Conservation (phyloP, 2,797 vertebrate genomes). For the Gorsachius magnificus region DNA sequence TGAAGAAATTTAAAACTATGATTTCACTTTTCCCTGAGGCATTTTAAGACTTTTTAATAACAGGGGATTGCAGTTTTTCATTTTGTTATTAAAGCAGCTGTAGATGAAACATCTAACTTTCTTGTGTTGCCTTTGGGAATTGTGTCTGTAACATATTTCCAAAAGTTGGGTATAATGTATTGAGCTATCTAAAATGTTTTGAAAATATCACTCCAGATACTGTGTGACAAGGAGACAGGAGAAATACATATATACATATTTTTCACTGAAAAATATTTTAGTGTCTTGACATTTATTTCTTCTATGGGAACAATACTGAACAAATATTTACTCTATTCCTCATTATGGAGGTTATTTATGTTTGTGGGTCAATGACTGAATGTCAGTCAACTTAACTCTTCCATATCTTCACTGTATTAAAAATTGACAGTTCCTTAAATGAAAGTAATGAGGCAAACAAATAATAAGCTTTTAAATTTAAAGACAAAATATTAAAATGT, state of each 20-base stretch:
- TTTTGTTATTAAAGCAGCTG: conserved; percentile 60
- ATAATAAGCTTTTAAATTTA: neutral
- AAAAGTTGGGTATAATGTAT: conserved; percentile 48
- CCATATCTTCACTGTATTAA: neutral
- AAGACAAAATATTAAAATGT: neutral
- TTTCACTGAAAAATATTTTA: conserved; percentile 17
- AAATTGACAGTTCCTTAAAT: neutral
- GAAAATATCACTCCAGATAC: conserved; percentile 7
- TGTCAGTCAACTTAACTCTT: neutral
- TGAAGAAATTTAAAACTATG: conserved; percentile 64
- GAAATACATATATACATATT: neutral
- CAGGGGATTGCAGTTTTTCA: conserved; percentile 55
- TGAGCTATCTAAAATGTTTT: conserved; percentile 44
- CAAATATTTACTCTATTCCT: conserved; percentile 19
- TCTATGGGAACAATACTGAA: neutral
- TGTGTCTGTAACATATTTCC: conserved; percentile 3
- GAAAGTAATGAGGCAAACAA: neutral
- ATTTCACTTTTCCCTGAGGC: conserved; percentile 56
- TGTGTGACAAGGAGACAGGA: neutral
- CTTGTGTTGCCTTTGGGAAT: conserved; percentile 54
- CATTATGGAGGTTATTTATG: neutral
- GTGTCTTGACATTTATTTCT: conserved; percentile 1
- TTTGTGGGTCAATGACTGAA: neutral
- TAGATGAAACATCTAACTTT: conserved; percentile 60
- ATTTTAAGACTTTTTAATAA: conserved; percentile 63